phyloP scores from a whole-genome alignment of 2,888 invertebrate genomes.

The Stenchaetothrips biformis region DNA sequence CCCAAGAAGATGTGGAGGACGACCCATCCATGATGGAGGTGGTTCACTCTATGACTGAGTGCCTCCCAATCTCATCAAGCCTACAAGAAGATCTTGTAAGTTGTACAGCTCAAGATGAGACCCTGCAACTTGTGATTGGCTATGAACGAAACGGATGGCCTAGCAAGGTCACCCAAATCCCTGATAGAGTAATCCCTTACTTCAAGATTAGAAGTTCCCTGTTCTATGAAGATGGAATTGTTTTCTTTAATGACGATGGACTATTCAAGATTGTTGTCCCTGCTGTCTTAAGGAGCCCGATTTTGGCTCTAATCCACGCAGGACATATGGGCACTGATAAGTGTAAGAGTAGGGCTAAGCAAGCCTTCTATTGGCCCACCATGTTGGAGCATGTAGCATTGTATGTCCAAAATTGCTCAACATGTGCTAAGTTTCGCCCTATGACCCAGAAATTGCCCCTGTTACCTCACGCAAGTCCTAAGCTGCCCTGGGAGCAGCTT shows the following conservation, averaged over 20 bases:
- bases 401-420: too few species aligned
- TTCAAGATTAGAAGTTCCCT: too few species aligned
- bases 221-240: too few species aligned
- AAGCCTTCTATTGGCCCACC: too few species aligned
- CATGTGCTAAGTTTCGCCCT: too few species aligned
- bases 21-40: slow-evolving; percentile 28
- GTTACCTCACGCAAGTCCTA: too few species aligned
- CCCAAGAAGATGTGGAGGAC: slow-evolving; percentile 30
- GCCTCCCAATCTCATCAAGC: slow-evolving; percentile 26
- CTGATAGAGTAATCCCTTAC: too few species aligned
- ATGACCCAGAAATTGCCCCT: too few species aligned
- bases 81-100: slow-evolving; percentile 26
- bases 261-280: slow-evolving; percentile 37
- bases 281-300: slow-evolving; percentile 32
- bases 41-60: slow-evolving; percentile 26
- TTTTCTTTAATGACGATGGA: slow-evolving; percentile 31
- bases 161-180: slow-evolving; percentile 13
- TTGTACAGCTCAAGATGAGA: slow-evolving; percentile 28
- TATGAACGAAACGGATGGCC: slow-evolving; percentile 29
- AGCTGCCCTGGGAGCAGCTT: too few species aligned
- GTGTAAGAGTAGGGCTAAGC: background rate
- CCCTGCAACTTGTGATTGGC: slow-evolving; percentile 26
- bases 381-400: too few species aligned
- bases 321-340: slow-evolving; percentile 26
- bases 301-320: slow-evolving; percentile 35